Evolutionary conservation across 1,140 invertebrate genomes (phyloP).

Genomic region (Eulimnadia texana): DNA sequence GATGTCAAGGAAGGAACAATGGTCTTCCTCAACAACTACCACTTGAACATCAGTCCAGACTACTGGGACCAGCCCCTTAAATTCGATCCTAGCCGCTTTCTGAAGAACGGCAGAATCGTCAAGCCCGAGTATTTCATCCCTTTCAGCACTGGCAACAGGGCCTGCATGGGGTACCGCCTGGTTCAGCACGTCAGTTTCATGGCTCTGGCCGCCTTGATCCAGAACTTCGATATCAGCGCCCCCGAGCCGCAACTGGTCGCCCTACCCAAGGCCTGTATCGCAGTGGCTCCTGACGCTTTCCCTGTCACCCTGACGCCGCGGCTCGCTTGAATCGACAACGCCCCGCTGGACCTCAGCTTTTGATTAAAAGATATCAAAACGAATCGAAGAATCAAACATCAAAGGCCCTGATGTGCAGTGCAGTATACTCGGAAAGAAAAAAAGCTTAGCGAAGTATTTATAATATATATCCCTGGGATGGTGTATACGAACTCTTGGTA

Average conservation of each 20-base stretch:
- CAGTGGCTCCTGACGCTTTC: slow-evolving; percentile 14
- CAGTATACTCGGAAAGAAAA: no score
- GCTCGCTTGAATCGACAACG: background rate
- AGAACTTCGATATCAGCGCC: slow-evolving; percentile 46
- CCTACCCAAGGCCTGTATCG: slow-evolving; percentile 16
- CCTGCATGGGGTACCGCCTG: slow-evolving; percentile 75
- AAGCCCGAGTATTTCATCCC: slow-evolving; percentile 56
- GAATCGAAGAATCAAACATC: no score
- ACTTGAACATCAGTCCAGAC: slow-evolving; percentile 55
- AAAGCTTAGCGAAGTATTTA: no score
- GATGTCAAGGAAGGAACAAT: slow-evolving; percentile 60
- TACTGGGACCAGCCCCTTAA: slow-evolving; percentile 53
- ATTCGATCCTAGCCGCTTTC: slow-evolving; percentile 58
- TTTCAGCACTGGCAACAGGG: slow-evolving; percentile 67
- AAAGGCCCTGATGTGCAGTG: no score
- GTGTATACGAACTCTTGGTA: background rate
- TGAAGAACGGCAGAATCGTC: slow-evolving; percentile 32
- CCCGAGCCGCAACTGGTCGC: slow-evolving; percentile 2
- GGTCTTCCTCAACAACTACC: slow-evolving; percentile 76
- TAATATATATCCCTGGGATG: background rate
- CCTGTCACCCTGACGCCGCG: slow-evolving; percentile 3
- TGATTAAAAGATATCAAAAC: no score
- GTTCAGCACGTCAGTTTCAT: slow-evolving; percentile 59
- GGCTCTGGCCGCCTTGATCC: slow-evolving; percentile 52
- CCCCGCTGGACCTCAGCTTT: no score